These are phyloP conservation scores for Philotrypesis tridentata DNA, from an alignment of 1,140 invertebrate species.

Conservation along the genomic window DNA sequence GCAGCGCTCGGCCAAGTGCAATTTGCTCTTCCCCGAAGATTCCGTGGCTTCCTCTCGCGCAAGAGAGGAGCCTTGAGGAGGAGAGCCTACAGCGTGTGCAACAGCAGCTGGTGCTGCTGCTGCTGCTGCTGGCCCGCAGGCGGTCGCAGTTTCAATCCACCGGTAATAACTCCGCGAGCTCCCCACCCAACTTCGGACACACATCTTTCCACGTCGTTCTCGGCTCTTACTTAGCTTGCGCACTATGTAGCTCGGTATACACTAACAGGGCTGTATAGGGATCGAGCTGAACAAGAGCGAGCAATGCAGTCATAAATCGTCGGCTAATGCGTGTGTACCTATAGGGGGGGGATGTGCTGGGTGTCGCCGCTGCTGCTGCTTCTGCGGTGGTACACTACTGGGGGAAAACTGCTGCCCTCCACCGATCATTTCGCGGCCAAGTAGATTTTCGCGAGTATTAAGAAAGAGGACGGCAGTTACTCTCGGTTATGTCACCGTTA, in stretches of 20 bases:
- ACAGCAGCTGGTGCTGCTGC: background rate
- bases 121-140: background rate
- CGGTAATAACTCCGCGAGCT: background rate
- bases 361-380: too few species aligned
- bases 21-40: background rate
- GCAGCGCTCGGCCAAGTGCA: background rate
- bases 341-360: background rate
- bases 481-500: constrained; percentile 17
- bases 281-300: background rate
- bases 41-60: background rate
- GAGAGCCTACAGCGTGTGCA: background rate
- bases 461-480: constrained; percentile 29
- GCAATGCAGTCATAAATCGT: background rate
- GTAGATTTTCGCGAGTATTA: constrained; percentile 37
- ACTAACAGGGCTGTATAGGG: background rate
- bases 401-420: background rate
- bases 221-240: background rate
- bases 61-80: background rate
- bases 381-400: background rate
- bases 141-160: constrained; percentile 5
- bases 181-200: background rate
- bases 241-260: background rate
- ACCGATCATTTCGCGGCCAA: constrained; percentile 24
- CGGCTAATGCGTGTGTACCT: background rate
- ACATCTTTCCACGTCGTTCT: background rate